These are phyloP conservation scores for Blomia tropicalis DNA, from an alignment of 2,888 invertebrate genomes.

Conservation along the genomic window DNA sequence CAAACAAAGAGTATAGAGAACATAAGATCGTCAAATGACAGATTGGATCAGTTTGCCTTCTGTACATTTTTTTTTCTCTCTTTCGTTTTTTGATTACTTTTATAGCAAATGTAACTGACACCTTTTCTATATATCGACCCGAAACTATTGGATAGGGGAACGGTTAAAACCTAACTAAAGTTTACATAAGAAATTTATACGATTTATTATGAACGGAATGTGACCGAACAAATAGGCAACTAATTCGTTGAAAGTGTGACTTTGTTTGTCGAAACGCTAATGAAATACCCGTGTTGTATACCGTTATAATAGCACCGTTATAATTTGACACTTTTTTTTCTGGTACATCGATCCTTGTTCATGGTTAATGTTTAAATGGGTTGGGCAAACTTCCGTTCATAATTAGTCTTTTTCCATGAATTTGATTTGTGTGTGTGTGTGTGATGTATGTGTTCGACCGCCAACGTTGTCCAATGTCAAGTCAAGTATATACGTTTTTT, in stretches of 20 bases:
- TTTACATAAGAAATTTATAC: slow-evolving; percentile 9
- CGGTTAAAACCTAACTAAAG: neutral
- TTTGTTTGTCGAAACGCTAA: neutral
- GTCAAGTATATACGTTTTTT: no score
- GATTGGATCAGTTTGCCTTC: no score
- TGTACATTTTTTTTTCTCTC: no score
- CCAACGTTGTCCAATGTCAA: no score
- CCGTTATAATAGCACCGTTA: no score
- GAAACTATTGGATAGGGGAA: neutral
- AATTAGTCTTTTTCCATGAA: neutral
- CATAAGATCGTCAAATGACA: no score
- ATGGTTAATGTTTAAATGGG: slow-evolving; percentile 1
- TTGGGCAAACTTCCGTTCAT: slow-evolving; percentile 8
- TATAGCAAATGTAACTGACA: no score
- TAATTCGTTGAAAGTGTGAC: slow-evolving; percentile 15
- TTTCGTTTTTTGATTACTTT: no score
- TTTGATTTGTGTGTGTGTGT: no score
- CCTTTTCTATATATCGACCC: neutral
- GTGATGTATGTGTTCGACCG: no score
- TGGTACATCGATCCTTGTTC: slow-evolving; percentile 1
- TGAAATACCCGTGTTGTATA: no score
- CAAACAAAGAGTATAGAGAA: no score
- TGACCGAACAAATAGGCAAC: neutral
- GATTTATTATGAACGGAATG: slow-evolving; percentile 8
- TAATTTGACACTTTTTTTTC: slow-evolving; percentile 10